Evolutionary conservation across 2,113 vertebrate species (phyloP).

Genomic region (Sinocyclocheilus rhinocerous): DNA sequence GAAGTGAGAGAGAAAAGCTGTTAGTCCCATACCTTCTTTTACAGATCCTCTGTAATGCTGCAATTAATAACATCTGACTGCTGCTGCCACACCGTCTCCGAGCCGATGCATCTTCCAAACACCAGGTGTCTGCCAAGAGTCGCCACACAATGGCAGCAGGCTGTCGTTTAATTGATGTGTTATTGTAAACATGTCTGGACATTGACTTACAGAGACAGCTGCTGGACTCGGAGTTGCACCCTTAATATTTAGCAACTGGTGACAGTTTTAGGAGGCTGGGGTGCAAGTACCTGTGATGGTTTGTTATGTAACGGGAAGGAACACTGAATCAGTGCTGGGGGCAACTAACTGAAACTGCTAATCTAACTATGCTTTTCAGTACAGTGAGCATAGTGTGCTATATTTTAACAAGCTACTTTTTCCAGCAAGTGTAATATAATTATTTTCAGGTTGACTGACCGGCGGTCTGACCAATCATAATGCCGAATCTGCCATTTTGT

Average conservation of each 20-base stretch:
- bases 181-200: constrained; percentile 43
- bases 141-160: not conserved
- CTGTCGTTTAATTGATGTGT: constrained; percentile 41
- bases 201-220: constrained; percentile 42
- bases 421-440: not conserved
- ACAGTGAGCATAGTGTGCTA: not conserved
- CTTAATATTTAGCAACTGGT: not conserved
- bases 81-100: constrained; percentile 30
- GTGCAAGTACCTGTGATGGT: no score
- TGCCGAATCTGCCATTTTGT: no score
- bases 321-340: not conserved
- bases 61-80: constrained; percentile 52
- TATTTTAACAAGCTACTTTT: not conserved
- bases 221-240: not conserved
- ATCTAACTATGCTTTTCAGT: not conserved
- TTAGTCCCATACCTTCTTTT: constrained; percentile 43
- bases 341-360: not conserved
- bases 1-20: constrained; percentile 21
- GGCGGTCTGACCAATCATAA: no score
- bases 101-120: constrained; percentile 43
- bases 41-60: constrained; percentile 43
- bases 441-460: no score
- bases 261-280: no score
- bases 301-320: no score
- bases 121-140: constrained; percentile 27